These are phyloP conservation scores for Phalanger gymnotis DNA, from an alignment of 2,797 vertebrate species.

Conservation along the genomic window DNA sequence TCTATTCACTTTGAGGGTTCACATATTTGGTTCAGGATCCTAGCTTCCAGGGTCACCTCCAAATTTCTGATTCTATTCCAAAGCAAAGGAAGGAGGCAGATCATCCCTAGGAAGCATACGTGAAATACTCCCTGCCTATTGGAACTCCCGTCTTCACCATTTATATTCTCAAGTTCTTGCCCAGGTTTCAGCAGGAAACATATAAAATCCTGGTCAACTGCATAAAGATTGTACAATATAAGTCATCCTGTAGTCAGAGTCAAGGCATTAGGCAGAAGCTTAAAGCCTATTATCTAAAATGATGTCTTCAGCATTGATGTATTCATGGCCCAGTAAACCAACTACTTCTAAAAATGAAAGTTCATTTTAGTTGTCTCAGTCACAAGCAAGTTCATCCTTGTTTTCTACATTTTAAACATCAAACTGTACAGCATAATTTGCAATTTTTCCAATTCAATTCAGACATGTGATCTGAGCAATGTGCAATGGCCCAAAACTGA, in stretches of 20 bases:
- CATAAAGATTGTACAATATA: background rate
- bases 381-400: constrained; percentile 46
- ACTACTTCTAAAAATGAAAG: constrained; percentile 20
- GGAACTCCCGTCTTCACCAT: background rate
- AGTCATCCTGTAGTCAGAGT: background rate
- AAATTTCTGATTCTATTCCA: background rate
- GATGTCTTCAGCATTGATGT: constrained; percentile 1
- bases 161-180: background rate
- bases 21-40: background rate
- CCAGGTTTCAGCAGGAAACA: constrained; percentile 4
- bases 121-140: background rate
- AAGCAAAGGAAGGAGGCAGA: background rate
- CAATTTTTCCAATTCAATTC: background rate
- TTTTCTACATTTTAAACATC: constrained; percentile 39
- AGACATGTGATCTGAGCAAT: background rate
- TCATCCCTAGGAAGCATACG: constrained; percentile 14
- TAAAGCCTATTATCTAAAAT: background rate
- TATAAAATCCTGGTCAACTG: background rate
- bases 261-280: constrained; percentile 25
- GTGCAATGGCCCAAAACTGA: constrained; percentile 32
- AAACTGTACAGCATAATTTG: constrained; percentile 30
- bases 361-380: background rate
- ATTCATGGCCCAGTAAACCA: background rate
- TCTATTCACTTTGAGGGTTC: background rate
- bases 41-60: constrained; percentile 26